A percentile compares a stretch with the other conserved stretches of the same genome.
Evolutionary conservation across 2,888 invertebrate genomes (phyloP).

Genomic region (Esperia sulphurella): DNA sequence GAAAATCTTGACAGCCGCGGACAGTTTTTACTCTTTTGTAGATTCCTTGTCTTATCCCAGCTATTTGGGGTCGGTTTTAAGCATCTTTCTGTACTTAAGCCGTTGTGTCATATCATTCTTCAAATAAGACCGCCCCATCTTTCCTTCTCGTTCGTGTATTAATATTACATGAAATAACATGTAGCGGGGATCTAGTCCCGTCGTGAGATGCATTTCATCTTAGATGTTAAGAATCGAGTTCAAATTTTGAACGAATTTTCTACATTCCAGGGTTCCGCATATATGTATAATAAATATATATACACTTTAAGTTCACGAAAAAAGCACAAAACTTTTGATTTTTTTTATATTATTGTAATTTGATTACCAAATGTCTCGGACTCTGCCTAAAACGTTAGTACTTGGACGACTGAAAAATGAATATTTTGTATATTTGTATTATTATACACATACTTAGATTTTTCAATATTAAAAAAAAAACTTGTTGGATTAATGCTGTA

Average conservation of each 20-base stretch:
- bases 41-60: too few relatives aligned
- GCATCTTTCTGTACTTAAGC: too few relatives aligned
- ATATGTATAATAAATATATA: conserved; percentile 14
- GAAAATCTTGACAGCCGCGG: too few relatives aligned
- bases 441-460: conserved; percentile 31
- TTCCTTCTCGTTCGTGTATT: too few relatives aligned
- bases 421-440: conserved; percentile 66
- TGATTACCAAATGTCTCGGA: conserved; percentile 20
- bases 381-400: conserved; percentile 41
- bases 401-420: conserved; percentile 54
- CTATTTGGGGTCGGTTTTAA: too few relatives aligned
- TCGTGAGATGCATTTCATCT: conserved; percentile 66
- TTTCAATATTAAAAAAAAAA: conserved; percentile 20
- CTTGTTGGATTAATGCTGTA: conserved; percentile 32
- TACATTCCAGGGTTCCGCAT: conserved; percentile 70
- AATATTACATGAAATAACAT: conserved; percentile 47
- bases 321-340: conserved; percentile 43
- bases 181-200: conserved; percentile 69
- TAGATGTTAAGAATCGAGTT: conserved; percentile 60
- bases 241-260: conserved; percentile 60
- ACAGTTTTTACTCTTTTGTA: too few relatives aligned
- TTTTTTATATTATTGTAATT: background rate
- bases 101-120: too few relatives aligned
- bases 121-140: too few relatives aligned
- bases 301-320: conserved; percentile 43